Evolutionary conservation across 2,113 vertebrate species (phyloP).

Genomic region (Tricholaema leucomelas): DNA sequence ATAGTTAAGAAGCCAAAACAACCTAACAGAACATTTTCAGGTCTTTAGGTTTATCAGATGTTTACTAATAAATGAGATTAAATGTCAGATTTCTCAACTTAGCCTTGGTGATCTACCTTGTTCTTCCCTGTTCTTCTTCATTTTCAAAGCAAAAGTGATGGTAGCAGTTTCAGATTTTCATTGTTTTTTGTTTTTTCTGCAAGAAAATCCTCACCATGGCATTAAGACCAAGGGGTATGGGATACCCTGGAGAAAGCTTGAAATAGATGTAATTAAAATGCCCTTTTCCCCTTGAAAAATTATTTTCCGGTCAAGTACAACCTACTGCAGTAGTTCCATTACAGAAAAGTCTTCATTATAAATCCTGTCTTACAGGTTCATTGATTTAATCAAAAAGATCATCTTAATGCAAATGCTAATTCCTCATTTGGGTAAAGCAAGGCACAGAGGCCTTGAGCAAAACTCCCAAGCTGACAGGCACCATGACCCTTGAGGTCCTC

Average conservation of each 20-base stretch:
- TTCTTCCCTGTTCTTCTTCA: neutral
- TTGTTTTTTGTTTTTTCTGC: too few species aligned
- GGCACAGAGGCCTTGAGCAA: neutral
- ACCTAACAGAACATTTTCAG: neutral
- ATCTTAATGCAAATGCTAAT: neutral
- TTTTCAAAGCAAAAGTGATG: neutral
- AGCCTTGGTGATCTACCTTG: neutral
- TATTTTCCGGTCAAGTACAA: neutral
- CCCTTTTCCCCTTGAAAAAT: neutral
- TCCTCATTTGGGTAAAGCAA: neutral
- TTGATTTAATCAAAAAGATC: conserved; percentile 1
- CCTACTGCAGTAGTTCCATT: neutral
- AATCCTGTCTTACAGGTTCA: neutral
- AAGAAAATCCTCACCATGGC: neutral
- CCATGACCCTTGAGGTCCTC: neutral
- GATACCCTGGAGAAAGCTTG: neutral
- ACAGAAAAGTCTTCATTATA: neutral
- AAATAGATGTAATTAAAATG: neutral
- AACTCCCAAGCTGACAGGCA: neutral
- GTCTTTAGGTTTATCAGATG: neutral
- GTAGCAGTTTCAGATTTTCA: neutral
- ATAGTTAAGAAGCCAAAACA: neutral
- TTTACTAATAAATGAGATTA: neutral
- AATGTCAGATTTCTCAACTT: neutral
- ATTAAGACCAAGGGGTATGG: neutral